These are phyloP conservation scores for Clusia tigrina DNA, from an alignment of 2,888 invertebrate genomes.

Conservation along the genomic window DNA sequence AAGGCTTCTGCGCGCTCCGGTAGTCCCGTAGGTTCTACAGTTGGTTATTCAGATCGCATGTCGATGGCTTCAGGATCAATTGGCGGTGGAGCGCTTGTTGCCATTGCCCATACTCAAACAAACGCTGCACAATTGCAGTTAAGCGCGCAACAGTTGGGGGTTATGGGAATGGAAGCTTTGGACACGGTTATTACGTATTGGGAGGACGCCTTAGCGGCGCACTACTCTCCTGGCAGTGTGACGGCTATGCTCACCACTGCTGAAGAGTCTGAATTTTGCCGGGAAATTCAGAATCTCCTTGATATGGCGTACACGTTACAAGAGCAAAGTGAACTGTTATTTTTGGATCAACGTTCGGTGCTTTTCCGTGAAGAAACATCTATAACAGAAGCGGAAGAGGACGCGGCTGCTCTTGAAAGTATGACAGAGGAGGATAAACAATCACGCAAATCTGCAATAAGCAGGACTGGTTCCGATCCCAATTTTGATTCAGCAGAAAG, in stretches of 20 bases:
- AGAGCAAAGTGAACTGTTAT: constrained; percentile 86
- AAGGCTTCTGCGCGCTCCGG: constrained; percentile 70
- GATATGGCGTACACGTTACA: constrained; percentile 86
- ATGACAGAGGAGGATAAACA: constrained; percentile 47
- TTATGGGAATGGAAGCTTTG: constrained; percentile 92
- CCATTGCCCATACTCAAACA: constrained; percentile 31
- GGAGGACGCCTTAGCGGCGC: constrained; percentile 91
- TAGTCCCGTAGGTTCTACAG: constrained; percentile 69
- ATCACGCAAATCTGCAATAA: constrained; percentile 54
- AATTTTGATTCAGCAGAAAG: constrained; percentile 92
- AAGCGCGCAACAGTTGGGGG: constrained; percentile 87
- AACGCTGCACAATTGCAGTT: constrained; percentile 68
- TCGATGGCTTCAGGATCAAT: constrained; percentile 76
- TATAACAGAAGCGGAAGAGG: constrained; percentile 63
- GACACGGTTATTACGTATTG: constrained; percentile 92
- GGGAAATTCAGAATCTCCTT: constrained; percentile 80
- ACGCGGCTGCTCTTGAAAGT: constrained; percentile 40
- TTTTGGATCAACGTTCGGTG: constrained; percentile 87
- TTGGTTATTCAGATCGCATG: constrained; percentile 72
- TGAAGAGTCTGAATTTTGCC: constrained; percentile 85
- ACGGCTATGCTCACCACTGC: constrained; percentile 77
- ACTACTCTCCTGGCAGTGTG: constrained; percentile 67
- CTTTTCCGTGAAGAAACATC: constrained; percentile 82
- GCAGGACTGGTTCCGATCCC: constrained; percentile 64
- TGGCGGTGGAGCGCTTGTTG: constrained; percentile 65